Percentiles rank a stretch among this genome's conserved stretches.
Conservation (phyloP, 2,888 invertebrate genomes). For the Stenolophus ochropezus region DNA sequence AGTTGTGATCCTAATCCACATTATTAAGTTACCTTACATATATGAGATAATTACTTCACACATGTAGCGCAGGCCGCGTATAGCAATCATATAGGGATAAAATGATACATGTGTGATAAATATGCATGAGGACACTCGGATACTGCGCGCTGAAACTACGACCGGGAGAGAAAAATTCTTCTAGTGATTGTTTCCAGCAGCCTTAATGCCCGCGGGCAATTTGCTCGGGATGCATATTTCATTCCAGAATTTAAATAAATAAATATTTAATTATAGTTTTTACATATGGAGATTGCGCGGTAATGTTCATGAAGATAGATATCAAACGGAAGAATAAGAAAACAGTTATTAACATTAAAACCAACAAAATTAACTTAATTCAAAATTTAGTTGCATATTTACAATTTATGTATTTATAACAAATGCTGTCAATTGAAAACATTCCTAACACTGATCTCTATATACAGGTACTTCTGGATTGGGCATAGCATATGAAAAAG, state of each 20-base stretch:
- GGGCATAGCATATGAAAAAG: too few relatives aligned
- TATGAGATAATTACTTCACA: neutral
- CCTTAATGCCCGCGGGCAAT: conserved; percentile 8
- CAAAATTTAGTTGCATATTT: too few relatives aligned
- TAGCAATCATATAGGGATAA: neutral
- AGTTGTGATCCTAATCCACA: neutral
- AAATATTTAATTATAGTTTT: conserved; percentile 18
- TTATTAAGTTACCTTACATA: conserved; percentile 5
- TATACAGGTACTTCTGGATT: too few relatives aligned
- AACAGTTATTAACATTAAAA: too few relatives aligned
- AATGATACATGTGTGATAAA: conserved; percentile 16
- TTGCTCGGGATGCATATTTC: neutral
- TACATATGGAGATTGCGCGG: neutral
- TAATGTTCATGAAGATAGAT: neutral
- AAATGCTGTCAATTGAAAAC: too few relatives aligned
- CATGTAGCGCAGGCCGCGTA: neutral
- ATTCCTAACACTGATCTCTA: too few relatives aligned
- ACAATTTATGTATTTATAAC: too few relatives aligned
- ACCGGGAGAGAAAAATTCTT: neutral
- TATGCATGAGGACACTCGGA: conserved; percentile 13
- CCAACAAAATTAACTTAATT: neutral
- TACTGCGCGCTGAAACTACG: neutral
- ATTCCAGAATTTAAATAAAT: conserved; percentile 6
- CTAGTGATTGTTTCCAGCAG: neutral
- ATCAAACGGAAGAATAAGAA: neutral